Evolutionary conservation across 2,888 invertebrate genomes (phyloP).

Genomic region (Drosophila acutilabella): DNA sequence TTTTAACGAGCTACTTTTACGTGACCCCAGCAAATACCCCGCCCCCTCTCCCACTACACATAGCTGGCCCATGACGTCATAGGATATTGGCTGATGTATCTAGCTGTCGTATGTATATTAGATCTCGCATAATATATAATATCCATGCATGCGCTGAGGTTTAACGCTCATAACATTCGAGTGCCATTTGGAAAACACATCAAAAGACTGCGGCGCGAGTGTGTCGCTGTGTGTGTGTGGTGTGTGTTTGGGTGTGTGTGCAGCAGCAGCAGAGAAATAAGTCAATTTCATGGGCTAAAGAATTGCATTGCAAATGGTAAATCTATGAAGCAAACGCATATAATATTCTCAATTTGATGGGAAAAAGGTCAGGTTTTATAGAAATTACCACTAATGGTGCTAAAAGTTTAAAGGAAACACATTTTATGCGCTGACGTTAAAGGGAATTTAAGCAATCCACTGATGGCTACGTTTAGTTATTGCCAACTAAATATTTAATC

Average conservation of each 20-base stretch:
- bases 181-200: slow-evolving; percentile 42
- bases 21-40: slow-evolving; percentile 45
- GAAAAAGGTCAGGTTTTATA: not conserved
- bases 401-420: too few species aligned
- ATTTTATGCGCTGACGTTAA: not conserved
- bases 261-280: slow-evolving; percentile 23
- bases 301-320: slow-evolving; percentile 20
- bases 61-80: slow-evolving; percentile 52
- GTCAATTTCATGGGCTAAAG: slow-evolving; percentile 24
- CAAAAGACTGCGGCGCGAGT: slow-evolving; percentile 30
- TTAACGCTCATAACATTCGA: slow-evolving; percentile 45
- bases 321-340: slow-evolving; percentile 4
- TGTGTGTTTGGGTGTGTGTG: slow-evolving; percentile 22
- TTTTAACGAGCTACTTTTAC: slow-evolving; percentile 74
- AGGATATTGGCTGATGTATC: slow-evolving; percentile 16
- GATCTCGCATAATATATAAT: slow-evolving; percentile 29
- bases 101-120: slow-evolving; percentile 22
- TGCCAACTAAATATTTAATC: not conserved
- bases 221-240: slow-evolving; percentile 27
- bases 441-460: not conserved
- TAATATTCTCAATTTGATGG: slow-evolving; percentile 6
- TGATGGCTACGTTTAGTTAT: too few species aligned
- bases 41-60: not conserved
- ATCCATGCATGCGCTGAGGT: slow-evolving; percentile 36
- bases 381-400: not conserved